Evolutionary conservation across 2,888 invertebrate species (phyloP), one percentile per base, ranked within the genome.

Genomic region (Synergus itoensis): DNA sequence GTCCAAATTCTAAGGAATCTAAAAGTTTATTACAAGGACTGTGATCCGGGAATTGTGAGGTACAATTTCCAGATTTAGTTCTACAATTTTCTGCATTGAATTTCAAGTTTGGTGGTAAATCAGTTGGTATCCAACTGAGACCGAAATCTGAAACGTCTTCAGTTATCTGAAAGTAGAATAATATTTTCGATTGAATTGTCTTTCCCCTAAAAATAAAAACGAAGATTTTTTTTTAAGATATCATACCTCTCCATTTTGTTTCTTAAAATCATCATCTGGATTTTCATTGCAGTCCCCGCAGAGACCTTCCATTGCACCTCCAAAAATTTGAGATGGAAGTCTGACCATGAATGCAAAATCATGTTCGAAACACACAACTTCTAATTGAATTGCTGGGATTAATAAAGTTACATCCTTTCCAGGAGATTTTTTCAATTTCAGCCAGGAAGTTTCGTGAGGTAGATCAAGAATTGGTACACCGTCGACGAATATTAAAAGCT

Each of bases 231-330:
- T 75, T 60, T 18, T 60, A n/a, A 18, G 57, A 43, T n/a, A 21
- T 77, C 64, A 48, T 83, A 90, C 86, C 5, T 93, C 92, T 0
- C 94, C 94, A 60, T 93, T 91, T 81, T 93, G 93, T 73, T 93
- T 93, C 81, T 93, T 88, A n/a, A 95, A 92, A 88, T 95, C 95
- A 67, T 94, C 93, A 0, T 93, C 92, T 4, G 93, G 92, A 86
- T 94, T 93, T 0, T 94, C 94, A 75, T 95, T 94, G 89, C 96
- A 96, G 84, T 95, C 94, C 76, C 97, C 97, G 90, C 97, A 98
- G 1, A 98, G 93, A 0, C 97, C 97, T 90, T 97, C 96, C 78
- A 96, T 94, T 82, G 94, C 94, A 81, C 95, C 95, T 60, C 94
- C 94, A 91, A 96, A 97, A 79, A 95, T 92, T 83, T 95, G 94